phyloP scores from a whole-genome alignment of 2,113 vertebrate genomes.

The Raphicerus campestris region DNA sequence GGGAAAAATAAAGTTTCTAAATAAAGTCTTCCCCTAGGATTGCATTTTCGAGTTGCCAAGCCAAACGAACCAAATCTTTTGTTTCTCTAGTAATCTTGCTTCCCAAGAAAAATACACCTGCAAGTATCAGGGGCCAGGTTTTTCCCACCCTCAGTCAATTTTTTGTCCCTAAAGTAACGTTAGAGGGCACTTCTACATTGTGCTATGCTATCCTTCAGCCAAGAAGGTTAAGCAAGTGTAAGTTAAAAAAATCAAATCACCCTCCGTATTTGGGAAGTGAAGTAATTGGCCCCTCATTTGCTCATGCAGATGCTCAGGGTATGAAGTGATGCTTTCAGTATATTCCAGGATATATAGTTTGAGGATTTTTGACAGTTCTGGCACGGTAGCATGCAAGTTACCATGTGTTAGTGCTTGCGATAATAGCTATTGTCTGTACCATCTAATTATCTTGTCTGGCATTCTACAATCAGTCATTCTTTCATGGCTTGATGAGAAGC shows the following conservation, averaged over 20 bases:
- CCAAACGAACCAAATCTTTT: slow-evolving; percentile 83
- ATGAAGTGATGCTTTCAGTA: background rate
- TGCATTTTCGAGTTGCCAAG: slow-evolving; percentile 80
- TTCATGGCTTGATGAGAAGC: slow-evolving; percentile 10
- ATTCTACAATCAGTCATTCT: slow-evolving; percentile 41
- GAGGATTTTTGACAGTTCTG: slow-evolving; percentile 42
- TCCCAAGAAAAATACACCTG: slow-evolving; percentile 89
- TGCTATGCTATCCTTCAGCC: slow-evolving; percentile 32
- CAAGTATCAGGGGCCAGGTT: slow-evolving; percentile 72
- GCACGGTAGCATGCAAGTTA: background rate
- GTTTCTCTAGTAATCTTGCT: slow-evolving; percentile 80
- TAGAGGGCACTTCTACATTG: slow-evolving; percentile 71
- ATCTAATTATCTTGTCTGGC: slow-evolving; percentile 61
- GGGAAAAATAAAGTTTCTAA: slow-evolving; percentile 83
- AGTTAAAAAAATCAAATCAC: background rate
- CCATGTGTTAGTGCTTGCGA: slow-evolving; percentile 47
- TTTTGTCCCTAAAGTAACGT: slow-evolving; percentile 50
- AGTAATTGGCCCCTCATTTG: background rate
- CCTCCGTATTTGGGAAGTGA: background rate
- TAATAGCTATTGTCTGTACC: slow-evolving; percentile 62
- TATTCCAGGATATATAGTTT: background rate
- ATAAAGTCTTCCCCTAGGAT: slow-evolving; percentile 82
- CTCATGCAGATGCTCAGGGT: background rate
- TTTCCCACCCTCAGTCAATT: slow-evolving; percentile 11
- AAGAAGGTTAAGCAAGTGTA: slow-evolving; percentile 44